Conservation (phyloP, 2,113 vertebrate species). For the Lepus americanus region DNA sequence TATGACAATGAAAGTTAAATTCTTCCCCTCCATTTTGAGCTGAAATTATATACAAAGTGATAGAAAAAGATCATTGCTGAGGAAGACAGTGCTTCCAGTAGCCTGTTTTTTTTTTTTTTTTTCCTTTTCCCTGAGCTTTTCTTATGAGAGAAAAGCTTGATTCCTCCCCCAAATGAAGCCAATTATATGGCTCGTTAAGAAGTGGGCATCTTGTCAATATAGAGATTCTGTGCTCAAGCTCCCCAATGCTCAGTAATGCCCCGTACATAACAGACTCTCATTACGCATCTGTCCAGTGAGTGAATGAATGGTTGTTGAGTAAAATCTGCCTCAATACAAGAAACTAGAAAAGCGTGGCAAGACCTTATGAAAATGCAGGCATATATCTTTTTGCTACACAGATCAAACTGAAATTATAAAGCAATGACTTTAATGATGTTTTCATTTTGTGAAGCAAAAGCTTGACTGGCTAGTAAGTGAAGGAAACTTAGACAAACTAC, state of each 20-base stretch:
- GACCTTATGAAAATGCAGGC: not conserved
- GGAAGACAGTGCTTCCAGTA: not conserved
- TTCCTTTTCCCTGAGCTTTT: not conserved
- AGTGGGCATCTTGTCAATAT: not conserved
- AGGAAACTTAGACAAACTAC: not conserved
- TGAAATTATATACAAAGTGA: not conserved
- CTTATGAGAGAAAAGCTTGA: not conserved
- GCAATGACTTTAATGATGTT: no score
- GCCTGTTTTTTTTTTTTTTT: accelerated
- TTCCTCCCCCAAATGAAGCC: conserved; percentile 16
- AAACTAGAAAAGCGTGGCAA: not conserved
- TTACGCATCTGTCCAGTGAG: not conserved
- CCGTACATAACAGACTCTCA: not conserved
- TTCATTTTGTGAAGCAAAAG: not conserved
- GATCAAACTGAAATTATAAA: not conserved
- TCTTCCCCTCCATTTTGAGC: not conserved
- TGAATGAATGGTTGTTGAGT: not conserved
- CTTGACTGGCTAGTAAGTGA: not conserved
- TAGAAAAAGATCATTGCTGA: not conserved
- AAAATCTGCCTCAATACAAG: not conserved
- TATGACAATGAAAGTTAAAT: not conserved
- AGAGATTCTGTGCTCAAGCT: not conserved
- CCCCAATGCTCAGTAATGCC: not conserved
- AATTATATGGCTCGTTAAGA: conserved; percentile 44
- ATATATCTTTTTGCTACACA: not conserved